Evolutionary conservation across 2,113 vertebrate genomes (phyloP), one percentile per base, ranked within the genome.

Genomic region (Scomber colias): DNA sequence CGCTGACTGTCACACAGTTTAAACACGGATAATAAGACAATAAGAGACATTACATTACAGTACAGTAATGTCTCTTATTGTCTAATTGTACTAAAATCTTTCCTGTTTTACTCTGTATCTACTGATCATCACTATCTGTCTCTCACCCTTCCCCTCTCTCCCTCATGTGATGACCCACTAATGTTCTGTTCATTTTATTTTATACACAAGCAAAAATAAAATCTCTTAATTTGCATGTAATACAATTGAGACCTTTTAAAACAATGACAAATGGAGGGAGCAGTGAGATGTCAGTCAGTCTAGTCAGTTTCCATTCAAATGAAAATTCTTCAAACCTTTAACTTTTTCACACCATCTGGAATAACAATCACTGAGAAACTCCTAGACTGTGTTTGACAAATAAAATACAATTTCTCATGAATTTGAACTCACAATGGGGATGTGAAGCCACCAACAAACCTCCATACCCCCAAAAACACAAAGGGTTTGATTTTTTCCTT

Each of bases 181-280:
- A 40, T 40, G 35, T 40, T 40, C 35, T 40, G 35, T 40, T 40
- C 35, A 40, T 40, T 40, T 40, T 40, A 7, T 40, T 9, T 40
- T 40, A 40, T 40, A 40, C 7, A 40, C 8, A 40, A 40, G 35
- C 35, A 40, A 40, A 40, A 40, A 40, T 8, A 7, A 40, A 40
- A 40, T 40, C 35, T 40, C 35, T 40, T 40, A 7, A 40, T 40
- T 40, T 40, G 35, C 35, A 40, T 40, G 35, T 40, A 40, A 40
- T 40, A 40, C 35, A 40, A 40, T 40, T 40, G 9, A 97, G 97
- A 97, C 95, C 96, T 96, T 96, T 96, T 96, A 96, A 97, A 97
- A 98, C 96, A 95, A 97, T 97, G 97, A 97, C 96, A 96, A 97
- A 98, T 97, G 97, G 97, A 95, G 94, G 95, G 95, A 95, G 95